A percentile compares a stretch with the other conserved stretches of the same genome.
Evolutionary conservation across 1,140 invertebrate genomes (phyloP).

Genomic region (Cyphomyrmex costatus): DNA sequence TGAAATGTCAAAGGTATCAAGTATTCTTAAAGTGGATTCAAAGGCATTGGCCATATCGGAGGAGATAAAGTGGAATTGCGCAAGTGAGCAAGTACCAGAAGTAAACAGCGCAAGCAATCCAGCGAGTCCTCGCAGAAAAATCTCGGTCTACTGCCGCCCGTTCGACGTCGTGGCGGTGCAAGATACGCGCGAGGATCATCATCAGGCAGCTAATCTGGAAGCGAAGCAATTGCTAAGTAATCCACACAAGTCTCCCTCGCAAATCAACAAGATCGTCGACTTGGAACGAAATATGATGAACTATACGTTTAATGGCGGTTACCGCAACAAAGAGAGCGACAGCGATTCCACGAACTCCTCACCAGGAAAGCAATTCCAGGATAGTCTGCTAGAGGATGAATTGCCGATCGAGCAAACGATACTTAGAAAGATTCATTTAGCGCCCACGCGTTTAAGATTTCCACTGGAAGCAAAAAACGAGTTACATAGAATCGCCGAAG

Average conservation of each 20-base stretch:
- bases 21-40: neutral
- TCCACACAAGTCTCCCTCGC: constrained; percentile 17
- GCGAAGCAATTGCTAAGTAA: constrained; percentile 33
- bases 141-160: constrained; percentile 76
- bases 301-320: constrained; percentile 27
- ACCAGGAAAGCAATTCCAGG: neutral
- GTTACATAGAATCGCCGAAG: neutral
- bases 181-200: constrained; percentile 17
- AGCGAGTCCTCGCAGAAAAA: constrained; percentile 72
- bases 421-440: neutral
- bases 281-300: neutral
- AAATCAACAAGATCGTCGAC: neutral
- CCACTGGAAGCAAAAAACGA: neutral
- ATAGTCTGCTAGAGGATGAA: constrained; percentile 11
- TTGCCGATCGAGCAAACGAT: neutral
- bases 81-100: constrained; percentile 7
- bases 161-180: constrained; percentile 73
- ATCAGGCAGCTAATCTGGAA: neutral
- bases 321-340: constrained; percentile 36
- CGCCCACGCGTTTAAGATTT: neutral
- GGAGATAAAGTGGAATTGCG: neutral
- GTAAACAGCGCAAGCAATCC: neutral
- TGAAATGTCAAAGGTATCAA: neutral
- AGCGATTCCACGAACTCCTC: constrained; percentile 41
- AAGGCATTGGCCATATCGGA: neutral